Base-by-base conservation (phyloP, 2,113 vertebrate genomes). In the Coptodon rendalli region DNA sequence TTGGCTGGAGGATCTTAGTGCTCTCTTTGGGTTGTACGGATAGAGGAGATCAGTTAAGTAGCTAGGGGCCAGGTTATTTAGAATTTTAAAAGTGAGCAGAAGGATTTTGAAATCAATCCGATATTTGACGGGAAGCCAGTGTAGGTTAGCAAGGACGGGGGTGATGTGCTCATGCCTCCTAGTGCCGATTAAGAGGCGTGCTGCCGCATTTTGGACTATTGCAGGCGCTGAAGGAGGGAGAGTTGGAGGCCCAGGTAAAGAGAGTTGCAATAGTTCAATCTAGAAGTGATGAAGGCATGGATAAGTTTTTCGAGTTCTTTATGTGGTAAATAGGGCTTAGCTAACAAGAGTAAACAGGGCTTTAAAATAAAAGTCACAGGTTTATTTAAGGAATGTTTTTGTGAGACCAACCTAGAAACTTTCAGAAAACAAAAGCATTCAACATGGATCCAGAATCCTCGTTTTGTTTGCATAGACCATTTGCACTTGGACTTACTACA, bases 311-410 rank as follows among this genome's bases (percentile, higher is more conserved):
- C 22, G 0, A 56, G 53, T 56, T 56, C 53, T 56, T 56, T 56
- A 56, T 56, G 53, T 56, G 53, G 53, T 56, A 56, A 56, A 56
- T 56, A 56, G 53, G 53, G 53, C 53, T 56, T 56, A 56, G 53
- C 53, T 56, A 54, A 54, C 22, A 43, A 24, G 63, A 57, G 11
- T 14, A 71, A 43, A 71, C n/a, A 9, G n/a, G 7, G 36, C 36
- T 43, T 24, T 40, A 40, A 40, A 5, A 22, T 68, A 22, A 40
- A 24, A 22, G 19, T 40, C 19, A 24, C 38, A 40, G 12, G 19
- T 40, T 40, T 38, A 38, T 66, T 66, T 66, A 66, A 38, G 63
- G 9, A 68, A 40, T 68, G 63, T 40, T 12, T 14, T 40, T 68
- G 19, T 24, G 12, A 68, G 11, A 13, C 19, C 29, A 36, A 66